Percentiles rank a stretch among this genome's conserved stretches.
Conservation (phyloP, 2,888 invertebrate species). For the Thysanoteuthis rhombus region DNA sequence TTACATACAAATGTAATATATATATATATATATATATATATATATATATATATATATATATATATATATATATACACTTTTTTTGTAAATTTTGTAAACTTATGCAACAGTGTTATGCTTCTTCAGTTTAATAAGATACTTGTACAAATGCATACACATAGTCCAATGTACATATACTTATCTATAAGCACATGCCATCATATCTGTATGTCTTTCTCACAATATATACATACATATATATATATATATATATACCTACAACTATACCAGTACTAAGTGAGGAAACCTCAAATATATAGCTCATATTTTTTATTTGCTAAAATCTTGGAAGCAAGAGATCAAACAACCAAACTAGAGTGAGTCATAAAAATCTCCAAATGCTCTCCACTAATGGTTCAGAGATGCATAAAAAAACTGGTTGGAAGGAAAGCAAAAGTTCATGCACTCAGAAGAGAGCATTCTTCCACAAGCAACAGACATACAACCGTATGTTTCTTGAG, state of each 20-base stretch:
- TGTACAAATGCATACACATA: too few species aligned
- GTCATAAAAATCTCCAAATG: not conserved
- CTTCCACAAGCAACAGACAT: too few species aligned
- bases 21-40: not conserved
- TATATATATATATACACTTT: not conserved
- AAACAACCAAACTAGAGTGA: not conserved
- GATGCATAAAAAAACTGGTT: not conserved
- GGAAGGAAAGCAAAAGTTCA: not conserved
- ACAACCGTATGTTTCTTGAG: not conserved
- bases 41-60: conserved; percentile 17
- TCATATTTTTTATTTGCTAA: not conserved
- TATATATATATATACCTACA: not conserved
- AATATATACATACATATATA: not conserved
- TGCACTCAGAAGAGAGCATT: not conserved
- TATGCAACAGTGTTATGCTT: too few species aligned
- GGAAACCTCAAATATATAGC: not conserved
- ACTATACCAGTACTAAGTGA: not conserved
- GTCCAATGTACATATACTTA: too few species aligned
- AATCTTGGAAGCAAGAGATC: not conserved
- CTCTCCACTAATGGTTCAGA: not conserved
- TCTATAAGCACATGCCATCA: not conserved
- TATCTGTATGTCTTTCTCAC: not conserved
- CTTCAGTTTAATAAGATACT: too few species aligned
- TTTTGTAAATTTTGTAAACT: too few species aligned
- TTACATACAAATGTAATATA: too few species aligned